phyloP scores from a whole-genome alignment of 2,113 vertebrate genomes.

The Colinus virginianus region DNA sequence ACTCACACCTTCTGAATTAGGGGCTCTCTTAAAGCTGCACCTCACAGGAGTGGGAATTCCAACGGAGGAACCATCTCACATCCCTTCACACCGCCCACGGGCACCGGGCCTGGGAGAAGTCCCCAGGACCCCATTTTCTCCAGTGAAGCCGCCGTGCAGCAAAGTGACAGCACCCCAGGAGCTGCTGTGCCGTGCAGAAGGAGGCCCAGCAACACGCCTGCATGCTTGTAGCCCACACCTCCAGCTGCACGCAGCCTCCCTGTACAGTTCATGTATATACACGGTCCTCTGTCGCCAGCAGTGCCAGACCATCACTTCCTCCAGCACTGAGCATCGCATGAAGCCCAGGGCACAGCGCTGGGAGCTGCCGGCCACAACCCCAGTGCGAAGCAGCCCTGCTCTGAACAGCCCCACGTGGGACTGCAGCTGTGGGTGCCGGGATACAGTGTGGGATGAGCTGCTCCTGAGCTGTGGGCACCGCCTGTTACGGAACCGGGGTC shows the following conservation, averaged over 20 bases:
- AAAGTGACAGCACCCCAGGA: rapidly evolving
- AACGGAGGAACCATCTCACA: rapidly evolving
- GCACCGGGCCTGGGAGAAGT: neutral
- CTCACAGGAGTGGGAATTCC: neutral
- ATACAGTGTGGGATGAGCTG: no score
- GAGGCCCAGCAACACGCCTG: neutral
- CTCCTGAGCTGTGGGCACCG: rapidly evolving
- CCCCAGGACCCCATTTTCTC: neutral
- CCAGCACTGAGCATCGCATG: constrained; percentile 7
- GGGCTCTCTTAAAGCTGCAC: neutral
- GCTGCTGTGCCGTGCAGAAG: neutral
- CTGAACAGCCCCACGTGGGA: rapidly evolving
- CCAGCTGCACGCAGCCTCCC: neutral
- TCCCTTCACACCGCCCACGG: rapidly evolving
- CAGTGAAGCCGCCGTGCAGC: rapidly evolving
- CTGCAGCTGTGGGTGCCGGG: neutral
- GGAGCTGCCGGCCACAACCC: rapidly evolving
- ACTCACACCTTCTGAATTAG: neutral
- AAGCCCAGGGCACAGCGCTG: neutral
- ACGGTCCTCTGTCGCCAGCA: neutral
- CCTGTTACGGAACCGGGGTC: neutral
- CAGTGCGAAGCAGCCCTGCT: neutral
- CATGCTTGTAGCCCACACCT: neutral
- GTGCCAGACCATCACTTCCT: neutral
- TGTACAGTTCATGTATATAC: neutral